phyloP scores from a whole-genome alignment of 2,113 vertebrate species.

The Rhinopomastus cyanomelas region DNA sequence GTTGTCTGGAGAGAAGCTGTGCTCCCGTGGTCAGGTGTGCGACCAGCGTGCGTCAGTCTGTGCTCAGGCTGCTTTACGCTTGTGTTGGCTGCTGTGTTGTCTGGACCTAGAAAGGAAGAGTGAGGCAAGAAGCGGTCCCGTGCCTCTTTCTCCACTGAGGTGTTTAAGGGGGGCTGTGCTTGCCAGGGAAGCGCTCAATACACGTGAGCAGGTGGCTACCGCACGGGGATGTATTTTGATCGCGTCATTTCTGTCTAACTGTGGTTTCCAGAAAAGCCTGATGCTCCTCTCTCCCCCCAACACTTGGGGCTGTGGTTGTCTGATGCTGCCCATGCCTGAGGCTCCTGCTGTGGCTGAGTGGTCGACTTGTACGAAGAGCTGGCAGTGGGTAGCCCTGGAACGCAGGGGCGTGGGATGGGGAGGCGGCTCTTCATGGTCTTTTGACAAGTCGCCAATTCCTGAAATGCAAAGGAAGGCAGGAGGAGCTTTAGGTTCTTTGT shows the following conservation, averaged over 20 bases:
- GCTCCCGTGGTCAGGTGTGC: background rate
- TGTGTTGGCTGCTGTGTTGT: background rate
- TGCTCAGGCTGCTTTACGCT: background rate
- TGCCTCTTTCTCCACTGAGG: background rate
- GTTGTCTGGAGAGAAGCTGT: background rate
- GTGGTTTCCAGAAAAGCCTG: background rate
- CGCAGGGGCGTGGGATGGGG: background rate
- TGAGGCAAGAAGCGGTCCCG: background rate
- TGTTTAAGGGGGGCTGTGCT: background rate
- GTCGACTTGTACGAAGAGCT: background rate
- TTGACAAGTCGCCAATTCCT: background rate
- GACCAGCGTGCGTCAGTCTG: background rate
- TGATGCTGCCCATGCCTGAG: background rate
- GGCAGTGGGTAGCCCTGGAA: background rate
- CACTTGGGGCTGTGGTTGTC: background rate
- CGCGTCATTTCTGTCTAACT: background rate
- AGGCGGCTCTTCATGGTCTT: accelerated
- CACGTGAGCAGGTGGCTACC: background rate
- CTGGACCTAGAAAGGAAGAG: background rate
- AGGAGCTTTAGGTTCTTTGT: background rate
- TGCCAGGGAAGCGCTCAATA: background rate
- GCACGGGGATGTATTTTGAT: background rate
- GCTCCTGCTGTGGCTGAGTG: background rate
- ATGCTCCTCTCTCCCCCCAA: background rate
- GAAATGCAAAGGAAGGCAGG: background rate